Base-by-base conservation (phyloP, 2,797 vertebrate genomes). In the Heterohyrax brucei region DNA sequence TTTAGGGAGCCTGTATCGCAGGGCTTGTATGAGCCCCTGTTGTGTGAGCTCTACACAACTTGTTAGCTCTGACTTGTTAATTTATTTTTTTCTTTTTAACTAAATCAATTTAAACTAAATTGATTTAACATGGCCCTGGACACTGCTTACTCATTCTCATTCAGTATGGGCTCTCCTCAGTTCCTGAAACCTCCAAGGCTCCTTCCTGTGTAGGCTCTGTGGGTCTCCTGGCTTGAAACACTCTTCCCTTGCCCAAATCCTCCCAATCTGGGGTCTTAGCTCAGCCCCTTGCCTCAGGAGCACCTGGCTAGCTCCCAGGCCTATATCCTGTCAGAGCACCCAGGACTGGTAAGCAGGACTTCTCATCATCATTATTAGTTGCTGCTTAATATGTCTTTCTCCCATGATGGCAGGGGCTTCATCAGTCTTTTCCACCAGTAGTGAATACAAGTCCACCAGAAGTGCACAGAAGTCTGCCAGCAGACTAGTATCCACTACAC, bases 291-390 rank as follows among this genome's bases (percentile, higher is more conserved):
- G 18, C 46, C 75, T 64, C 30, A 24, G 64, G 5, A 68, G 50
- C 24, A 84, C n/a, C 33, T 21, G 26, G 21, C 48, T 7, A 21
- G 8, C n/a, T 19, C 44, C 46, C 30, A 3, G 86, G 30, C 26
- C 2, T 4, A 9, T n/a, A 64, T 1, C 2, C 59, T 18, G 22
- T 28, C 16, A 22, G 81, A 39, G 48, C 1, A 3, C 10, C 44
- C 39, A 9, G 33, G 0, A 0, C 73, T 21, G 59, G 73, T 59
- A 7, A 8, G 44, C 1, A 44, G 48, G 0, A 0, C 19, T 77
- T n/a, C 4, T 64, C 53, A 1, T n/a, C 48, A 6, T 22, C 4
- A 16, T 33, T 26, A 10, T 18, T 12, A 2, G 14, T 7, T 61
- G 84, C 7, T 7, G 9, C 48, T 85, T 59, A 24, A 48, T 1